phyloP scores from a whole-genome alignment of 2,113 vertebrate species.

The Stegostoma tigrinum region DNA sequence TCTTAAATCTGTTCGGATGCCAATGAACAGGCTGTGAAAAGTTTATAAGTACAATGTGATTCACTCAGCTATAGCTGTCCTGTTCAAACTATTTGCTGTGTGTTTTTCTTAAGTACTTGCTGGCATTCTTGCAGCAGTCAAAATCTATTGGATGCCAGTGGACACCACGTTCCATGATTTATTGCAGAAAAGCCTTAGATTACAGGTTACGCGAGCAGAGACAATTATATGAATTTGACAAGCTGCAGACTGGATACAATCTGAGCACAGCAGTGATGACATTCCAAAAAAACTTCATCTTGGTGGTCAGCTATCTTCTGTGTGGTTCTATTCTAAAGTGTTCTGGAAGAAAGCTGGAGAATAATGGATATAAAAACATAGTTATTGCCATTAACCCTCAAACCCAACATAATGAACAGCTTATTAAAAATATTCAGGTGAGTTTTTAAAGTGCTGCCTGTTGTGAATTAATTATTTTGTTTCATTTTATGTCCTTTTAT shows the following conservation, averaged over 20 bases:
- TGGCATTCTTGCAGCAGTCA: too few species aligned
- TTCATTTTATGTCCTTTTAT: neutral
- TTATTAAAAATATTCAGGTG: neutral
- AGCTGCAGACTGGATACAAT: neutral
- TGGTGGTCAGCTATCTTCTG: neutral
- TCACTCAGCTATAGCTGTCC: too few species aligned
- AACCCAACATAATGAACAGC: neutral
- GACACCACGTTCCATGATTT: too few species aligned
- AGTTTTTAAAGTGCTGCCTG: neutral
- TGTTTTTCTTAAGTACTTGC: too few species aligned
- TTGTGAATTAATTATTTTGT: neutral
- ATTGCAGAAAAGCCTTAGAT: neutral
- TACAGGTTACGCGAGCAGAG: neutral
- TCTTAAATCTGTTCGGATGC: too few species aligned
- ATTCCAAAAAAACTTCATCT: neutral
- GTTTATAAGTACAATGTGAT: too few species aligned
- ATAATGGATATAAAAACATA: neutral
- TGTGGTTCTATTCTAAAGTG: neutral
- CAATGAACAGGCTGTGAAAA: too few species aligned
- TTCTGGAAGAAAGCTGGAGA: neutral
- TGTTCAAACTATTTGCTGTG: too few species aligned
- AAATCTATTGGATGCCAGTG: too few species aligned
- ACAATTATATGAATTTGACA: neutral
- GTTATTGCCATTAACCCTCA: conserved; percentile 2
- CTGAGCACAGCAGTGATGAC: neutral